These are phyloP conservation scores for Achatina immaculata DNA, from an alignment of 1,140 invertebrate genomes.

Conservation along the genomic window DNA sequence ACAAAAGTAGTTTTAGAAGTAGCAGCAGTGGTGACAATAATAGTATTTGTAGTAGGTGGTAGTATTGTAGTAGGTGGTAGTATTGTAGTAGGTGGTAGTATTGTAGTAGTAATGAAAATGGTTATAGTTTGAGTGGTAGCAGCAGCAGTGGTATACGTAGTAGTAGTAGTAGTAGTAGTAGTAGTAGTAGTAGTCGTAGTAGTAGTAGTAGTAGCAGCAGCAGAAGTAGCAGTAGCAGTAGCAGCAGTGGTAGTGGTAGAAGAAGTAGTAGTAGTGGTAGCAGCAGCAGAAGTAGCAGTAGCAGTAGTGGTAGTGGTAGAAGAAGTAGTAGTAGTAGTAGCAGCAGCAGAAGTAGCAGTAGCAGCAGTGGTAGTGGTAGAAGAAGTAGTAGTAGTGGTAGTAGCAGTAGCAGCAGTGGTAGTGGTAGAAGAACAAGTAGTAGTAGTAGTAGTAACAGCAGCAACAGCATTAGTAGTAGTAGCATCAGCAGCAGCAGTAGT, in stretches of 20 bases:
- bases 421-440: background rate
- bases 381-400: background rate
- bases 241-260: background rate
- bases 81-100: too few species aligned
- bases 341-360: background rate
- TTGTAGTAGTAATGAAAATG: background rate
- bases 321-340: slow-evolving; percentile 1
- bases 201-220: background rate
- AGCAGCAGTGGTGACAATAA: slow-evolving; percentile 6
- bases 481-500: background rate
- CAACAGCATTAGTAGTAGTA: too few species aligned
- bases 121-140: background rate
- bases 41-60: slow-evolving; percentile 50
- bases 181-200: slow-evolving; percentile 8
- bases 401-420: slow-evolving; percentile 1
- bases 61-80: slow-evolving; percentile 41
- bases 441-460: slow-evolving; percentile 1
- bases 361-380: background rate
- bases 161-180: slow-evolving; percentile 2
- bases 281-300: background rate
- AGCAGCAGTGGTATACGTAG: background rate
- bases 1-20: background rate
- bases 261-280: background rate
- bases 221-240: background rate
- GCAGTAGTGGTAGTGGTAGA: background rate